These are phyloP conservation scores for Semaprochilodus insignis DNA, from an alignment of 2,797 vertebrate species.

Conservation along the genomic window DNA sequence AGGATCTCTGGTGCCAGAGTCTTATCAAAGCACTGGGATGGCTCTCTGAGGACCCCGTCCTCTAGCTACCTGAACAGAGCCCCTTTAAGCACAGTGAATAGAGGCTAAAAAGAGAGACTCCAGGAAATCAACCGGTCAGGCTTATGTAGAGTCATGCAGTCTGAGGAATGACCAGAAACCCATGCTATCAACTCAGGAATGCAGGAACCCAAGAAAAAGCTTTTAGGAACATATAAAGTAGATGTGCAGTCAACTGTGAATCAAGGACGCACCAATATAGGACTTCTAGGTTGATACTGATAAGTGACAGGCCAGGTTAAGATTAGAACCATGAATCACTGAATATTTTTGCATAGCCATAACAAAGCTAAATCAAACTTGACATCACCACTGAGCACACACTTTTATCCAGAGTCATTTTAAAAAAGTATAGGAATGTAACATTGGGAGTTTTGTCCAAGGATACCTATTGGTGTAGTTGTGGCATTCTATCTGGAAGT, in stretches of 20 bases:
- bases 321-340: background rate
- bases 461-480: background rate
- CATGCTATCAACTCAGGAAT: background rate
- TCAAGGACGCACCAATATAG: background rate
- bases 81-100: slow-evolving; percentile 46
- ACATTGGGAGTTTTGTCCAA: too few species aligned
- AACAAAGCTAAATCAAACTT: background rate
- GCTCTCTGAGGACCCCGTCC: slow-evolving; percentile 37
- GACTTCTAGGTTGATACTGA: background rate
- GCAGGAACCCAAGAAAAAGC: background rate
- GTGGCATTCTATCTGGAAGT: too few species aligned
- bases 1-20: slow-evolving; percentile 45
- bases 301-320: background rate
- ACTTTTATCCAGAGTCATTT: background rate
- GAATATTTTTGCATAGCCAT: background rate
- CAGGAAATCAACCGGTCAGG: slow-evolving; percentile 47
- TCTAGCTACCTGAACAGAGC: slow-evolving; percentile 51
- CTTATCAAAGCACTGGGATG: slow-evolving; percentile 48
- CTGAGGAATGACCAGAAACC: background rate
- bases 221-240: background rate
- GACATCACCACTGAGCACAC: background rate
- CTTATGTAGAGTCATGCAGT: slow-evolving; percentile 17
- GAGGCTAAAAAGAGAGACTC: slow-evolving; percentile 39
- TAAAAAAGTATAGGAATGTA: too few species aligned
- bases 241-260: background rate